Percentiles rank a stretch among this genome's conserved stretches.
These are phyloP conservation scores for Temnothorax ravouxi DNA, from an alignment of 2,888 invertebrate species.

Conservation along the genomic window DNA sequence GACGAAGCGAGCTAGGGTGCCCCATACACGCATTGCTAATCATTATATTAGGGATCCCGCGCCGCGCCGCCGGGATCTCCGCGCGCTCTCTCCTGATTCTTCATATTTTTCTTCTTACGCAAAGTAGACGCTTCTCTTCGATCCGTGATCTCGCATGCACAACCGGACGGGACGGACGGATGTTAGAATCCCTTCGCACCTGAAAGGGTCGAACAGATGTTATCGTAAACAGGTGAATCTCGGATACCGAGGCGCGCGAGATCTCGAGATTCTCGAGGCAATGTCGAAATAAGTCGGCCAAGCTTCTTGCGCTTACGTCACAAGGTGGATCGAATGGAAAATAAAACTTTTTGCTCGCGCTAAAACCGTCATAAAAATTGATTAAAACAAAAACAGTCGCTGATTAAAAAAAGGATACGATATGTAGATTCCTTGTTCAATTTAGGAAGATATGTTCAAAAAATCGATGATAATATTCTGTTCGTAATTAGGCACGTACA, in stretches of 20 bases:
- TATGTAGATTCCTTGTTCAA: background rate
- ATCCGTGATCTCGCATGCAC: conserved; percentile 41
- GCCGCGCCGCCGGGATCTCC: conserved; percentile 40
- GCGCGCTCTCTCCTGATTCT: conserved; percentile 30
- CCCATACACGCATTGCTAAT: conserved; percentile 75
- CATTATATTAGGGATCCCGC: conserved; percentile 72
- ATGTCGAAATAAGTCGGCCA: background rate
- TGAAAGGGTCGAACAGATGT: conserved; percentile 54
- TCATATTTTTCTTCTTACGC: conserved; percentile 21
- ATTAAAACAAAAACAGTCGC: conserved; percentile 10
- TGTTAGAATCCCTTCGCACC: conserved; percentile 31
- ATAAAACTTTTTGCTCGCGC: background rate
- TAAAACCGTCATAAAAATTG: background rate
- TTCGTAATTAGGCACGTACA: background rate
- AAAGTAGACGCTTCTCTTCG: conserved; percentile 11
- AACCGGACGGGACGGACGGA: conserved; percentile 19
- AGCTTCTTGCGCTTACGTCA: background rate
- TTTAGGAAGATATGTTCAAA: background rate
- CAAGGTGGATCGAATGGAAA: background rate
- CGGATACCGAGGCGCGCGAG: background rate
- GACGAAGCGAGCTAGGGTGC: conserved; percentile 14
- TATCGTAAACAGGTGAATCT: conserved; percentile 39
- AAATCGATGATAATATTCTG: background rate
- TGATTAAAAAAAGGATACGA: background rate
- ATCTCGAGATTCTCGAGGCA: conserved; percentile 31